These are phyloP conservation scores for Octopus bimaculoides DNA, from an alignment of 1,140 invertebrate genomes.

Conservation along the genomic window DNA sequence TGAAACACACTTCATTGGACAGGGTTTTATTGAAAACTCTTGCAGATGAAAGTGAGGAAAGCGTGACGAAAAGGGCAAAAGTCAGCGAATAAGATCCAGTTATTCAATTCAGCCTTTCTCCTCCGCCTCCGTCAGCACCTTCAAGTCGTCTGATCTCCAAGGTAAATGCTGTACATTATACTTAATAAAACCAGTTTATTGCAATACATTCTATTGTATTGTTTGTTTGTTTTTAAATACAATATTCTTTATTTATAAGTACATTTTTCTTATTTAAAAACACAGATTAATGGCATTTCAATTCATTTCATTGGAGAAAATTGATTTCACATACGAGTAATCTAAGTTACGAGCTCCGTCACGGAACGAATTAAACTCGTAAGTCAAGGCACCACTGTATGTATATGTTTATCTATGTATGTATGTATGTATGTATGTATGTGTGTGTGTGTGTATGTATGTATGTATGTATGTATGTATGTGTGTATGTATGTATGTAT, in stretches of 20 bases:
- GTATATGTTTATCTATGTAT: no score
- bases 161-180: slow-evolving; percentile 4
- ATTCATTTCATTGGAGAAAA: no score
- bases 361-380: no score
- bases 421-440: no score
- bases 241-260: slow-evolving; percentile 5
- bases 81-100: background rate
- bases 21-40: slow-evolving; percentile 4
- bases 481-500: no score
- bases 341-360: no score
- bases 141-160: slow-evolving; percentile 6
- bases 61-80: slow-evolving; percentile 4
- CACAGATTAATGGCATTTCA: no score
- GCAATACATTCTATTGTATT: slow-evolving; percentile 1
- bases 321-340: no score
- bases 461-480: no score
- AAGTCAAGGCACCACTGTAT: no score
- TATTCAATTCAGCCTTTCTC: slow-evolving; percentile 6
- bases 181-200: slow-evolving; percentile 5
- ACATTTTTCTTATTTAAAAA: slow-evolving; percentile 8
- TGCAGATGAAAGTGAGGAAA: slow-evolving; percentile 7
- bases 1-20: slow-evolving; percentile 1
- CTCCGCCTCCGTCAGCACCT: slow-evolving; percentile 6
- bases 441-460: no score
- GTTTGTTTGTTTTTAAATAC: slow-evolving; percentile 3